Evolutionary conservation across 2,888 invertebrate genomes (phyloP), one percentile per base, ranked within the genome.

Genomic region (Endotricha flammealis): DNA sequence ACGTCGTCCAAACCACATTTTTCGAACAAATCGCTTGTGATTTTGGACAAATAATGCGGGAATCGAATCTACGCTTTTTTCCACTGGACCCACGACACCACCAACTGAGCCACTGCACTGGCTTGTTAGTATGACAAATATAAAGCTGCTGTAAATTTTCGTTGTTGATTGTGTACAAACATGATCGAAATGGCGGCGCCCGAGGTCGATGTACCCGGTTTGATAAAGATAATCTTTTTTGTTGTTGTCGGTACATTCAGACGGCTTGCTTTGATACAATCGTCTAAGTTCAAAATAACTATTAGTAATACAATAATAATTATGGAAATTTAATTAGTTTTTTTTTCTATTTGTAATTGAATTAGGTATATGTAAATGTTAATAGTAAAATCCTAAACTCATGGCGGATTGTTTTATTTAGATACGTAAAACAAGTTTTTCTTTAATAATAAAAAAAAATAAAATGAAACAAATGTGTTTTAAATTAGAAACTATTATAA

Each of bases 281-380:
- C 32, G 9, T 14, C 6, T 9, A 25, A 25, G 17, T 33, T 25
- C 25, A 33, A 32, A 33, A 33, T 17, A 27, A 32, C 32, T 32
- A 24, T 32, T 32, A 32, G 32, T 32, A 23, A 32, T 25, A 24
- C 32, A 32, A 16, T 32, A 32, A 32, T 32, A 24, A 32, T 32
- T 32, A 32, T 32, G 32, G 12, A 14, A 24, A 32, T 32, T 32
- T 10, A 9, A 25, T 14, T 25, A 10, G 24, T 23, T 24, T 23
- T 25, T 13, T 9, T 12, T 31, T 22, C 31, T 12, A 20, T 11
- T 22, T 14, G 20, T 32, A 24, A 32, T 32, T 32, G 24, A 24
- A 32, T 24, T 11, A 24, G 6, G 16, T 25, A 10, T 25, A 25
- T 25, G 1, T n/a, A n/a, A n/a, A n/a, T n/a, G n/a, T n/a, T n/a